A percentile compares a stretch with the other conserved stretches of the same genome.
These are phyloP conservation scores for Callyntrura guangdongensis DNA, from an alignment of 2,888 invertebrate genomes.

Conservation along the genomic window DNA sequence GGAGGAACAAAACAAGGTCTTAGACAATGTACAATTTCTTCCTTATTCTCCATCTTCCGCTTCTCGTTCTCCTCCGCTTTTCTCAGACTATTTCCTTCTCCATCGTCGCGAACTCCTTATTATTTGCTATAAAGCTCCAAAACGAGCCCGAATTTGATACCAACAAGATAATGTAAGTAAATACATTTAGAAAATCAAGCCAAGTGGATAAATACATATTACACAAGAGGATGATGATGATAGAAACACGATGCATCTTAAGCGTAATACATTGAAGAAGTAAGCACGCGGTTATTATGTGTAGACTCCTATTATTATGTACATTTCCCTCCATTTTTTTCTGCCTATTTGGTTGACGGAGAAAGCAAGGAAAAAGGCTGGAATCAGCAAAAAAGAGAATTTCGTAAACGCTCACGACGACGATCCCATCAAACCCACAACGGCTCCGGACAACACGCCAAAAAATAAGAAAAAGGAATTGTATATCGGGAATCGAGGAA, in stretches of 20 bases:
- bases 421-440: constrained; percentile 15
- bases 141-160: constrained; percentile 71
- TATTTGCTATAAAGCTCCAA: neutral
- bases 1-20: constrained; percentile 61
- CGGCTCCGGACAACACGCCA: constrained; percentile 24
- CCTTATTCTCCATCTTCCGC: constrained; percentile 28
- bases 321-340: neutral
- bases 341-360: neutral
- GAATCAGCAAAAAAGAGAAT: constrained; percentile 48
- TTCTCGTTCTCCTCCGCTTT: constrained; percentile 27
- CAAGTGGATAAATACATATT: constrained; percentile 76
- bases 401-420: too few species aligned
- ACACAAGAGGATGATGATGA: constrained; percentile 33
- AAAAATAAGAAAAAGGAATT: constrained; percentile 32
- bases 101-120: neutral
- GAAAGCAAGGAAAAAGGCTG: constrained; percentile 18
- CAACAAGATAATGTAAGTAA: constrained; percentile 69
- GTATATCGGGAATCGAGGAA: too few species aligned
- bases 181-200: constrained; percentile 77
- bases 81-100: neutral
- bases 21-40: constrained; percentile 50
- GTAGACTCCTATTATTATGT: neutral
- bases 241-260: constrained; percentile 29
- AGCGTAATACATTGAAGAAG: neutral
- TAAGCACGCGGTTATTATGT: neutral